Conservation (phyloP, 2,888 invertebrate species). For the Pseudococcus viburni region DNA sequence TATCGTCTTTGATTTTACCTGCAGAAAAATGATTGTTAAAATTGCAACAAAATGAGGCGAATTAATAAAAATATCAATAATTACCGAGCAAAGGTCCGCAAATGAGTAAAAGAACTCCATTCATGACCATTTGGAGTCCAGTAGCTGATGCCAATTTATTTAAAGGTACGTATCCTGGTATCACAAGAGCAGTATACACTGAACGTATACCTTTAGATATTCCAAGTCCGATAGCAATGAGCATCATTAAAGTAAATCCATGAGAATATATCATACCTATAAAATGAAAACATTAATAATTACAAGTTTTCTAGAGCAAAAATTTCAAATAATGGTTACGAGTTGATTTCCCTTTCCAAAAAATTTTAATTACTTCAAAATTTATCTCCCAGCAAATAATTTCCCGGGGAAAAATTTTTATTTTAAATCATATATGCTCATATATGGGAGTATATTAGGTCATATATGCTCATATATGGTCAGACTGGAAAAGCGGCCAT, state of each 20-base stretch:
- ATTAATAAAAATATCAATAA: neutral
- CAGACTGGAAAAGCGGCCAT: too few relatives aligned
- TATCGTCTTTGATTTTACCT: constrained; percentile 53
- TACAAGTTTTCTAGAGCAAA: too few relatives aligned
- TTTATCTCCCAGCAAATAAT: too few relatives aligned
- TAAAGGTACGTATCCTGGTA: constrained; percentile 80
- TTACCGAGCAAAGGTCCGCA: constrained; percentile 67
- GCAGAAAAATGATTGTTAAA: neutral
- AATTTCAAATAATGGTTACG: too few relatives aligned
- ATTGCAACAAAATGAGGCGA: neutral
- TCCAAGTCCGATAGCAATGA: constrained; percentile 77
- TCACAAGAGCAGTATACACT: constrained; percentile 79
- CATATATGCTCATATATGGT: too few relatives aligned
- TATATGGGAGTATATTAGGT: too few relatives aligned
- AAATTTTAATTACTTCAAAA: too few relatives aligned
- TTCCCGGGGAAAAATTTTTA: too few relatives aligned
- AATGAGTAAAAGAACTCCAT: constrained; percentile 72
- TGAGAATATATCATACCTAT: constrained; percentile 72
- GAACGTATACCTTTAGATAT: constrained; percentile 80
- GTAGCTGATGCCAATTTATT: constrained; percentile 79
- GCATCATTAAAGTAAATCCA: constrained; percentile 71
- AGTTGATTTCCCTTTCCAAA: too few relatives aligned
- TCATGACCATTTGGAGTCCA: constrained; percentile 80
- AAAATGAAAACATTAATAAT: constrained; percentile 66
- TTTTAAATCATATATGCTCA: too few relatives aligned